Evolutionary conservation across 2,888 invertebrate species (phyloP), one percentile per base, ranked within the genome.

Genomic region (Pemphredon lugubris): DNA sequence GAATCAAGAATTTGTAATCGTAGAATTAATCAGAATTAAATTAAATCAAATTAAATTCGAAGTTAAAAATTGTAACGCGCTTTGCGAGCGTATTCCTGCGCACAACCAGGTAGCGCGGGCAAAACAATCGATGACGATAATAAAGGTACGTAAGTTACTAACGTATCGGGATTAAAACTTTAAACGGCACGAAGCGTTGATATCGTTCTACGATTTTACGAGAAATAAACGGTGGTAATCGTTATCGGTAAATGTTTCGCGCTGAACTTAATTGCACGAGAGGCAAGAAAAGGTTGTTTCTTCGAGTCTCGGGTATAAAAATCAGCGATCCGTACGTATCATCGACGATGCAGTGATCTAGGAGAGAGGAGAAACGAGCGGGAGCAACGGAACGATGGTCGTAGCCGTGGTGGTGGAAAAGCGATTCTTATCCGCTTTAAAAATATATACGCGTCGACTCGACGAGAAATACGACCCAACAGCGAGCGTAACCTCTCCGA

Each of bases 391-490:
- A 16, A 21, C 13, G 44, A 21, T 16, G 23, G 39, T 9, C 20
- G 16, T 18, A n/a, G 55, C 18, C 26, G 26, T 18, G 3, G 16
- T 48, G 55, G 13, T 50, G 66, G 60, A 77, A 73, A 70, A 77
- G 37, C 65, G 65, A 76, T 77, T 44, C 59, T 77, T 73, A 63
- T 77, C 73, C 40, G 30, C 13, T 58, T 51, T 42, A 70, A 45
- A 73, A 70, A 70, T 70, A 77, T 40, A 54, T 21, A 2, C 26
- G 42, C 54, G 54, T 16, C 23, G 54, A 23, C 26, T 13, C 37
- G 9, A 70, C 59, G 68, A 77, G 75, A 83, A 77, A 80, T 79
- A 83, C 83, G 81, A 74, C 70, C 68, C 59, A 59, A 55, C 54
- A 60, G 60, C 74, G 59, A 72, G 73, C 78, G 75, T 73, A 75